Evolutionary conservation across 2,113 vertebrate species (phyloP), one percentile per base, ranked within the genome.

Genomic region (Pterocles gutturalis): DNA sequence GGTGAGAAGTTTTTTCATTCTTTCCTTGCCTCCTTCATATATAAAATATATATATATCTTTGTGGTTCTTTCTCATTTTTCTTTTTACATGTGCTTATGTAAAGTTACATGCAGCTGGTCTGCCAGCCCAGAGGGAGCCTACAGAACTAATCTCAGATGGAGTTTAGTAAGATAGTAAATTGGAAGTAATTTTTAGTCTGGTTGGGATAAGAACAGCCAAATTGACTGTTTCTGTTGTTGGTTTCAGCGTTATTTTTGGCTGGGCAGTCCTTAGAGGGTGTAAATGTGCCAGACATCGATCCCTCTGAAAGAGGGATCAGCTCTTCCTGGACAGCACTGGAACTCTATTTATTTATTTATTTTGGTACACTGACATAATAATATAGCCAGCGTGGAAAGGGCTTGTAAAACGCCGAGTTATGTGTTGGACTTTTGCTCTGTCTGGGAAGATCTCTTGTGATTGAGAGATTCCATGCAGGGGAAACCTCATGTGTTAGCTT

Each of bases 121-220:
- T 87, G 38, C 43, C 86, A 94, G 67, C 91, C 72, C 46, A 57
- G 77, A 89, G 69, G 2, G 78, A 91, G 46, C 76, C 79, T 69
- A 17, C 83, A 57, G 1, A 31, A 86, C 70, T 28, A 72, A 81
- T 89, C 79, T 83, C 33, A 48, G 70, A n/a, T 72, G 65, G 20
- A 72, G 9, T 62, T 92, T 19, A 71, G 25, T 48, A 31, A 65
- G 25, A 57, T 21, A 75, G 51, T 46, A 91, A 96, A 95, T 62
- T 8, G 28, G 81, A 83, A 78, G 83, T 58, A n/a, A 58, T 90
- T 95, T 93, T 89, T 96, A 66, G 92, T 83, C 60, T 54, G 67
- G 11, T 18, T 78, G 72, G 31, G 46, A 53, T 61, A 83, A 77
- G 51, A 92, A 18, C 41, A 88, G 67, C 55, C 41, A 66, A 81